phyloP scores from a whole-genome alignment of 2,797 vertebrate genomes.

The Melanotaenia trifasciata region DNA sequence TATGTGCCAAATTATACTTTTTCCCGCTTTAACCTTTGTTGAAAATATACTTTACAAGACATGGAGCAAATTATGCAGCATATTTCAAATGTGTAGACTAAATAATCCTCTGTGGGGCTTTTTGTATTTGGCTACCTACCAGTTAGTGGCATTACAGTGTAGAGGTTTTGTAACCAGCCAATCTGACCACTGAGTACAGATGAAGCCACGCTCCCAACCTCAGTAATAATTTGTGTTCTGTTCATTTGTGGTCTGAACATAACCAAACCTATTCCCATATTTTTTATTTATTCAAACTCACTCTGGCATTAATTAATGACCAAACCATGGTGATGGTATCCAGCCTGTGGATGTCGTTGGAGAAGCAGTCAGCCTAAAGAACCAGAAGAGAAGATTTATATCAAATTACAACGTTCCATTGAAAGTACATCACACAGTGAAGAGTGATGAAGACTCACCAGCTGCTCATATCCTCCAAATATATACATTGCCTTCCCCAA shows the following conservation, averaged over 20 bases:
- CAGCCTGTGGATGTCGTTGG: conserved; percentile 97
- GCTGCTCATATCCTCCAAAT: conserved; percentile 98
- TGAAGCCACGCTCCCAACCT: background rate
- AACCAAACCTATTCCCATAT: conserved; percentile 11
- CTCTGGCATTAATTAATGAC: conserved; percentile 93
- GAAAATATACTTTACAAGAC: conserved; percentile 25
- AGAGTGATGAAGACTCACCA: conserved; percentile 84
- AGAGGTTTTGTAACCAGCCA: conserved; percentile 38
- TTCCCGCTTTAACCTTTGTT: too few species aligned
- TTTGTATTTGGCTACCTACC: conserved; percentile 55
- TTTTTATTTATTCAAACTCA: conserved; percentile 74
- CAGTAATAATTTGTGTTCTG: conserved; percentile 27
- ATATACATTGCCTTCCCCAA: conserved; percentile 95
- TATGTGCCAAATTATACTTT: too few species aligned
- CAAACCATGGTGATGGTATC: conserved; percentile 94
- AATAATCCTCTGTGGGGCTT: conserved; percentile 58
- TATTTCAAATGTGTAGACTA: conserved; percentile 38
- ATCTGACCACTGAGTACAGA: conserved; percentile 26
- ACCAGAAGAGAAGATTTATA: conserved; percentile 28
- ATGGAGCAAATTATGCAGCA: conserved; percentile 49
- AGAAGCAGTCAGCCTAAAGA: conserved; percentile 97
- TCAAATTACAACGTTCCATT: conserved; percentile 16
- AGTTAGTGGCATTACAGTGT: conserved; percentile 57
- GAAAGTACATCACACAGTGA: background rate
- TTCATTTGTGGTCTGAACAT: conserved; percentile 30